These are phyloP conservation scores for Actinia tenebrosa DNA, from an alignment of 64 coral and sea anemone genomes.

Conservation along the genomic window DNA sequence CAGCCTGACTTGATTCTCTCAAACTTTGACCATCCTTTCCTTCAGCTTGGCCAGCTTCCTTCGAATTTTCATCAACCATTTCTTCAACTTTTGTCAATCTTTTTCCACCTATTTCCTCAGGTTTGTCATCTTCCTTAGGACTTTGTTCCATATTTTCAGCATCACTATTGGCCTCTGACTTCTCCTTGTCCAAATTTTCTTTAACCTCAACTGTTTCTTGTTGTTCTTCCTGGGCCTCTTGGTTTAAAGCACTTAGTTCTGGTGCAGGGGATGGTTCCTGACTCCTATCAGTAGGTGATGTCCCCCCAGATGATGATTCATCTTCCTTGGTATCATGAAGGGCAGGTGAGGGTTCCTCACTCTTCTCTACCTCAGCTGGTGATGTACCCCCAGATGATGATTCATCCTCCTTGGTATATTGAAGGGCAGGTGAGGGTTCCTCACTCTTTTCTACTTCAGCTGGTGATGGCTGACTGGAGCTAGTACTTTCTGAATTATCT, in stretches of 20 bases:
- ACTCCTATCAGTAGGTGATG: neutral
- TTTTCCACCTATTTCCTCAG: neutral
- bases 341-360: slow-evolving; percentile 14
- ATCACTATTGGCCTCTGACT: neutral
- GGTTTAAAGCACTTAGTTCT: slow-evolving; percentile 8
- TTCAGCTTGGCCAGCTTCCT: neutral
- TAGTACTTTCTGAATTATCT: neutral
- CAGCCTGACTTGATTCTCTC: neutral
- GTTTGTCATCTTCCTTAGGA: neutral
- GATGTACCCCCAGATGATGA: neutral
- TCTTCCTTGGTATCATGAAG: slow-evolving; percentile 4
- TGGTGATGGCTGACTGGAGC: neutral
- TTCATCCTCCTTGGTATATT: neutral
- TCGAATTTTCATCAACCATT: slow-evolving; percentile 7
- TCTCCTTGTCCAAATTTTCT: neutral
- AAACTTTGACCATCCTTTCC: neutral
- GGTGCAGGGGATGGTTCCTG: slow-evolving; percentile 2
- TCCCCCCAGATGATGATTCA: neutral
- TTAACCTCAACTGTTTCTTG: neutral
- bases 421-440: slow-evolving; percentile 19
- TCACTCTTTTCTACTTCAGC: neutral
- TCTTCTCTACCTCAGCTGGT: neutral
- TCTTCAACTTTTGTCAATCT: neutral
- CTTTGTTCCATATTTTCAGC: neutral
- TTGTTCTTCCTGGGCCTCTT: neutral